Conservation (phyloP, 2,888 invertebrate genomes). For the Thecocarcelia acutangulata region DNA sequence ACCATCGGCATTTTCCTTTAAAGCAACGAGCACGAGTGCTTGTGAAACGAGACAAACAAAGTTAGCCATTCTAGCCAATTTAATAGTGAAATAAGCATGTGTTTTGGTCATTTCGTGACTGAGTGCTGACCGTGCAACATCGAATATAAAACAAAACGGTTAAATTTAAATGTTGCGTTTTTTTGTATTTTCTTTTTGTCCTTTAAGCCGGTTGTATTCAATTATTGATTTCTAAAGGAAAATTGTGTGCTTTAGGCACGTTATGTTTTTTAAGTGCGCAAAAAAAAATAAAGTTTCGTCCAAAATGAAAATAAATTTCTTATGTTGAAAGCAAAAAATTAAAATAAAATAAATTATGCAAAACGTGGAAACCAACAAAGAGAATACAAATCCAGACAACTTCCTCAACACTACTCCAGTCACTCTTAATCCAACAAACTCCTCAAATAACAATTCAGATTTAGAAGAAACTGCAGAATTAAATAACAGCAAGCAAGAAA, state of each 20-base stretch:
- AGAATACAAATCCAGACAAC: slow-evolving; percentile 71
- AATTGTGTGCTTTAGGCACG: slow-evolving; percentile 9
- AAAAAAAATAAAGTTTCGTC: slow-evolving; percentile 7
- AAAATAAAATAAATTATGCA: slow-evolving; percentile 70
- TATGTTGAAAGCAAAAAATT: slow-evolving; percentile 5
- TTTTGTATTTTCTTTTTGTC: slow-evolving; percentile 16
- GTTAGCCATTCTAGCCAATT: slow-evolving; percentile 33
- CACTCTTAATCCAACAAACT: slow-evolving; percentile 56
- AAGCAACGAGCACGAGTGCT: slow-evolving; percentile 12
- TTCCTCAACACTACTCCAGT: slow-evolving; percentile 66
- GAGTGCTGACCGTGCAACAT: slow-evolving; percentile 72
- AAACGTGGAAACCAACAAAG: slow-evolving; percentile 63
- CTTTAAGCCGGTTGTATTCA: slow-evolving; percentile 52
- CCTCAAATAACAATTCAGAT: slow-evolving; percentile 56
- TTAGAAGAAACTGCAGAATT: slow-evolving; percentile 32
- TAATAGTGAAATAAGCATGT: slow-evolving; percentile 62
- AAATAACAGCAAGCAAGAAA: slow-evolving; percentile 36
- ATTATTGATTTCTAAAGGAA: slow-evolving; percentile 64
- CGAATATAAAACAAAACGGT: slow-evolving; percentile 16
- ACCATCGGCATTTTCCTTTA: slow-evolving; percentile 69
- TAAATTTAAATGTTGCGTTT: slow-evolving; percentile 54
- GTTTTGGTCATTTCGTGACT: slow-evolving; percentile 79
- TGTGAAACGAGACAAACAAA: slow-evolving; percentile 14
- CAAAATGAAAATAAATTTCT: slow-evolving; percentile 26
- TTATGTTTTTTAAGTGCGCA: slow-evolving; percentile 7